Base-by-base conservation (phyloP, 2,888 invertebrate species). In the Scaptomyza caliginosa region DNA sequence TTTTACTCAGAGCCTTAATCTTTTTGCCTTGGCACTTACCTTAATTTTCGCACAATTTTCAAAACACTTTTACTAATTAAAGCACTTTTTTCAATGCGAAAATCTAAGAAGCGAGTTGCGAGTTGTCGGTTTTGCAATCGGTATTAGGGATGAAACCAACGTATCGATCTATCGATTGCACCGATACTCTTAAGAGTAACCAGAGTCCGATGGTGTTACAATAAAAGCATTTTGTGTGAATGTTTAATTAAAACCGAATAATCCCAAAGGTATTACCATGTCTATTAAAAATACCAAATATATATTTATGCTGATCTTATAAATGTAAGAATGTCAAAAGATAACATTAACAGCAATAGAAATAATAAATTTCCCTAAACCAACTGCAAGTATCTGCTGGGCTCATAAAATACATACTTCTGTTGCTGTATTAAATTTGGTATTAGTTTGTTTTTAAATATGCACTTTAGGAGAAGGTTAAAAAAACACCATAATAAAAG, bases 61-160 rank as follows among this genome's bases (percentile, higher is more conserved):
- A 77, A 74, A 77, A 73, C 64, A 74, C 74, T 73, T 77, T 74
- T 77, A 73, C 74, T 74, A 74, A 74, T 77, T 77, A 67, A 74
- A 74, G 74, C 64, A 67, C 74, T 74, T 73, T 77, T 76, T 77
- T 64, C 74, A 51, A 74, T 74, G 74, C 74, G 77, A 77, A 74
- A 74, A 74, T 77, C 59, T 77, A 60, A 73, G 72, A 76, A 72
- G 72, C 72, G 66, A 73, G 58, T 68, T 71, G 74, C 71, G 74
- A 71, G 72, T 65, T 72, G 72, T 72, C 72, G 76, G 72, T 76
- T 72, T 72, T 72, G 76, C 72, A 72, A 72, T 72, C 72, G 72
- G 72, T 59, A 70, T 65, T 71, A 70, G 71, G 54, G 57, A 65
- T 70, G 76, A 55, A 34, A 70, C 49, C 34, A 56, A 30, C 23